A percentile compares a stretch with the other conserved stretches of the same genome.
Evolutionary conservation across 2,113 vertebrate species (phyloP).

Genomic region (Pangasianodon gigas): DNA sequence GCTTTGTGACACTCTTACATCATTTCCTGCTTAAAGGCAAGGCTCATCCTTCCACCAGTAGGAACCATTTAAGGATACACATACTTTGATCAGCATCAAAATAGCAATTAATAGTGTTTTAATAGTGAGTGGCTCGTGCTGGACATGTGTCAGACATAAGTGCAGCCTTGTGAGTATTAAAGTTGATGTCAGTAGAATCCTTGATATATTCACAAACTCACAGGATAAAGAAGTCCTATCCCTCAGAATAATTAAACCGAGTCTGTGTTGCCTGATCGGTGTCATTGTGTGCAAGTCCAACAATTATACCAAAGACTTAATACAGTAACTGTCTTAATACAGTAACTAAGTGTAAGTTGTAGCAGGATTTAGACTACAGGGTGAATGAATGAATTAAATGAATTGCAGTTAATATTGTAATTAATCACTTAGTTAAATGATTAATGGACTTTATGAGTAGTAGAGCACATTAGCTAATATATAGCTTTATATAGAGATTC

Average conservation of each 20-base stretch:
- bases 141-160: neutral
- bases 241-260: neutral
- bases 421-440: too few species aligned
- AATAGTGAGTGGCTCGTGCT: neutral
- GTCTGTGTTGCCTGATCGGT: neutral
- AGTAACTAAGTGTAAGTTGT: too few species aligned
- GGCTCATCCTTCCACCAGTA: slow-evolving; percentile 19
- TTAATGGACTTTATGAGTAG: too few species aligned
- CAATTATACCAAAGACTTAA: neutral
- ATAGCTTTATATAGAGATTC: too few species aligned
- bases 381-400: neutral
- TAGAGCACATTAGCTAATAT: too few species aligned
- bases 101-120: neutral
- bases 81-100: neutral
- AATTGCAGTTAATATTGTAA: too few species aligned
- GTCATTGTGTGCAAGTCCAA: neutral
- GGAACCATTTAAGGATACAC: neutral
- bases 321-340: too few species aligned
- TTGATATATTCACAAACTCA: neutral
- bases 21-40: slow-evolving; percentile 18
- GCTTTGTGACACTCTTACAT: slow-evolving; percentile 26
- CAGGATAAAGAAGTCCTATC: neutral
- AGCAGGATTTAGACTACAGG: neutral
- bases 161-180: neutral
- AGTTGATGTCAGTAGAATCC: neutral